Evolutionary conservation across 2,113 vertebrate genomes (phyloP).

Genomic region (Muscicapa adusta): DNA sequence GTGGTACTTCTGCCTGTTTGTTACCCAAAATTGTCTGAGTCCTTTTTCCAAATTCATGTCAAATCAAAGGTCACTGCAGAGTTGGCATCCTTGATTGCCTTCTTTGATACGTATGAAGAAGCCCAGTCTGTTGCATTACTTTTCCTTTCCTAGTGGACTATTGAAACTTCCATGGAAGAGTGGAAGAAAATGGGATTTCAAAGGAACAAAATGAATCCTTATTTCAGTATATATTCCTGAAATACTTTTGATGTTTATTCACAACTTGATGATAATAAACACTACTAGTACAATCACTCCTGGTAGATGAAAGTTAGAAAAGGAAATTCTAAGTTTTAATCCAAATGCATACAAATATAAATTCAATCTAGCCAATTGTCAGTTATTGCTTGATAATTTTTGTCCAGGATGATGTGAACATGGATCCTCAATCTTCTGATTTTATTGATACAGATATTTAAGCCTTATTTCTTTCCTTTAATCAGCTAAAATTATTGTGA

Average conservation of each 20-base stretch:
- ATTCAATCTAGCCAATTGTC: not conserved
- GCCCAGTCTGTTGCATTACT: not conserved
- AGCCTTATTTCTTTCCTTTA: not conserved
- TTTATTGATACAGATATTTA: not conserved
- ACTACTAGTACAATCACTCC: not conserved
- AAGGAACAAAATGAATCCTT: not conserved
- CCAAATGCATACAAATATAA: not conserved
- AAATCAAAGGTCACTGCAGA: not conserved
- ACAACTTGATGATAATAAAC: not conserved
- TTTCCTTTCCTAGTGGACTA: not conserved
- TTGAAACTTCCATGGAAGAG: not conserved
- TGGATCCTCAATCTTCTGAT: not conserved
- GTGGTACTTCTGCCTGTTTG: not conserved
- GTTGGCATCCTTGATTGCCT: not conserved
- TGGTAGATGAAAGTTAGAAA: not conserved
- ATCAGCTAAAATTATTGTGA: not conserved
- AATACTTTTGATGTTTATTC: not conserved
- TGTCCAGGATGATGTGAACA: not conserved
- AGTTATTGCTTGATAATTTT: not conserved
- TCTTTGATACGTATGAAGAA: not conserved
- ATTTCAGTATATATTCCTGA: not conserved
- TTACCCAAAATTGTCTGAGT: not conserved
- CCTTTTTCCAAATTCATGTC: not conserved
- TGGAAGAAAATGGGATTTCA: constrained; percentile 15
- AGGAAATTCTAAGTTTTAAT: not conserved